Evolutionary conservation across 53 echinoderm and acorn worm species (phyloP), one percentile per base, ranked within the genome.

Genomic region (Zoroaster sp.): DNA sequence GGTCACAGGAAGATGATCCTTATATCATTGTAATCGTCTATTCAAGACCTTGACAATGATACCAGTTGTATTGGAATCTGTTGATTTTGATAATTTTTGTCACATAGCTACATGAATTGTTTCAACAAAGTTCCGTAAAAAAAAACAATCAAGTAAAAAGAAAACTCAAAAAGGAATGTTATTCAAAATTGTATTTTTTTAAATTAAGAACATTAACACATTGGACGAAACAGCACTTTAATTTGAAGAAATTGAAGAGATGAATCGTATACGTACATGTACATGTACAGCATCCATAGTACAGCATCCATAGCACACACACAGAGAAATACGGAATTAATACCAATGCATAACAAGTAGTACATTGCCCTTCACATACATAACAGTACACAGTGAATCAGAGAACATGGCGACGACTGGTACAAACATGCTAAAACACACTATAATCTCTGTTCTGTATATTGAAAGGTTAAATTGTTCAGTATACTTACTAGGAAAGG

Each of bases 401-500:
- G 39, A 42, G 41, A 73, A 40, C 54, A 79, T 79, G 79, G 79
- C 79, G 79, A 53, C 63, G 40, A 37, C 35, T 6, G 2, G 21
- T 79, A 45, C 35, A 79, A 79, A 59, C 79, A 79, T 21, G 20
- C 12, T 55, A 79, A 79, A 79, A 79, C 32, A 13, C 59, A 20
- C 63, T 79, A 37, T 79, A 53, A 37, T 20, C 36, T 6, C 13
- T 37, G 36, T 53, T 59, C 17, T 8, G 23, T 36, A 39, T 7
- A 23, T 38, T 36, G 4, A 54, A 79, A 1, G 55, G 13, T 21
- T 13, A 63, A 36, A 65, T 18, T 21, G 25, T 9, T 38, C 9
- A 38, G 32, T 45, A 79, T 12, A 79, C 79, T 63, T 79, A 79
- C 79, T 45, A 79, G 55, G 13, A 10, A 65, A 79, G 23, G 12